Base-by-base conservation (phyloP, 2,888 invertebrate species). In the Lepidochrysops patricia region DNA sequence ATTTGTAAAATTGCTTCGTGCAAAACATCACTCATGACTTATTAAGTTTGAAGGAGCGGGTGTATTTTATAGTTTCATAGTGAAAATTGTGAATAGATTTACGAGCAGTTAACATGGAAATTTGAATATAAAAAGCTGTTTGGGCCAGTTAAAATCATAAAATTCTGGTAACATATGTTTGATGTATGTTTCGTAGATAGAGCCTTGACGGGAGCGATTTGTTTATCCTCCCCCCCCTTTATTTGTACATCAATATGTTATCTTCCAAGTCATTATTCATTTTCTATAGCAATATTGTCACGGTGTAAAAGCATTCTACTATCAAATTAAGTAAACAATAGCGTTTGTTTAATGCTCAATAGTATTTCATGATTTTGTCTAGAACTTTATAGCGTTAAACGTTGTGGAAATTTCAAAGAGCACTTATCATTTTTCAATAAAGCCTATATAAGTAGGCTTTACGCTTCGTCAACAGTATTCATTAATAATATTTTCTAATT, bases 131-230 rank as follows among this genome's bases (percentile, higher is more conserved):
- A 23, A 43, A 43, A 19, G 2, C 2, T 43, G 15, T 43, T 43
- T 43, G 9, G 19, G 15, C 15, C 15, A 43, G 19, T 43, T 43
- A 2, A 43, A 43, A 43, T 43, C 23, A 43, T 23, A 9, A 43
- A 43, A 43, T 12, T 43, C 19, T 50, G 50, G 63, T 54, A 62
- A 65, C 62, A 62, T 61, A 64, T 68, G 68, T 70, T 74, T 79
- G 79, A 83, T 78, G 68, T 73, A 84, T 80, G 67, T 64, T 63
- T 66, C 68, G 64, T 61, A 70, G 82, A 85, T 80, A 80, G 76
- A 70, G 69, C 71, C 71, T 71, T 66, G 78, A 80, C 80, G 72
- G 70, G 63, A 67, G 72, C 75, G 74, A 84, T 85, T 80, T 83
- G 82, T 84, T 79, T 73, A 73, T 72, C 74, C 70, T 75, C 69